Evolutionary conservation across 2,113 vertebrate genomes (phyloP), one percentile per base, ranked within the genome.

Genomic region (Shinisaurus crocodilurus): DNA sequence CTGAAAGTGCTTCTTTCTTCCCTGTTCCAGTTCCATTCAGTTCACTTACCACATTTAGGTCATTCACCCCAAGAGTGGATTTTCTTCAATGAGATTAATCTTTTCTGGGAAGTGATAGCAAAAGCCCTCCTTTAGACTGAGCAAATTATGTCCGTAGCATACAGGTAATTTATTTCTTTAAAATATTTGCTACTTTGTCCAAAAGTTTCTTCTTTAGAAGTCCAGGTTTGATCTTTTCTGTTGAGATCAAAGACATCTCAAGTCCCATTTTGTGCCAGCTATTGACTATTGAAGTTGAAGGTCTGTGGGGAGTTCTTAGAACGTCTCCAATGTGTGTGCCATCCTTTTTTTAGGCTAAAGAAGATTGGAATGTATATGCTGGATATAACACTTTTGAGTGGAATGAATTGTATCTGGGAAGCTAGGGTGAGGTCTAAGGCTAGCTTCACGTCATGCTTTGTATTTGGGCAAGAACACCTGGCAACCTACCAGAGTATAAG

Each of bases 111-210:
- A 1, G 54, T 88, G 93, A 87, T 77, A 79, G 87, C 82, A 3
- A 87, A 93, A 43, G 60, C 6, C 15, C 0, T 67, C 23, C 0
- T 75, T 82, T 83, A 75, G 54, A 54, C 85, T 82, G 54, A 88
- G 37, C 84, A 92, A 92, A 90, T 67, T 69, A 84, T 89, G 10
- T 45, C 48, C 20, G 34, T 74, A 85, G 70, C 70, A 86, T 87
- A 70, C 25, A 65, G 88, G 77, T 81, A 91, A 91, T 88, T 90
- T 75, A 32, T 40, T 82, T 85, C 79, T 57, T 83, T 2, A 89
- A 15, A 93, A 70, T 90, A 80, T 34, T 63, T 90, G 54, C 13
- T 70, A 10, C 89, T 23, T 90, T 93, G 84, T 80, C 74, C 90
- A 72, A 75, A 87, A 86, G 16, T 89, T 48, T 91, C 84, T 13